Base-by-base conservation (phyloP, 1,140 invertebrate species). In the Eufriesea mexicana region DNA sequence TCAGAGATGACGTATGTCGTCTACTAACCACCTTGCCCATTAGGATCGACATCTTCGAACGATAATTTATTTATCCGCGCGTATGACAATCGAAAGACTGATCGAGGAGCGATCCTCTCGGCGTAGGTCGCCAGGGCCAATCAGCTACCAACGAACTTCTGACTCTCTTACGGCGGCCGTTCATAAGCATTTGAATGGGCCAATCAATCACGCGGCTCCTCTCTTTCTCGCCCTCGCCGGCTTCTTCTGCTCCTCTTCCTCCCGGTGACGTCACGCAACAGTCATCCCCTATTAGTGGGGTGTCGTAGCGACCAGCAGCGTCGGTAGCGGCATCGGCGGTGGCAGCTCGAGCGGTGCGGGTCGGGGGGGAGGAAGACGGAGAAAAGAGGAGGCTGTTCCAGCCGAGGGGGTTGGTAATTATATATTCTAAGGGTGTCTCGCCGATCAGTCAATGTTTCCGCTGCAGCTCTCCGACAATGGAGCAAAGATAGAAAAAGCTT, bases 361-460 rank as follows among this genome's bases (percentile, higher is more conserved):
- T 77, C 83, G 73, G 57, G 45, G 55, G 51, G 51, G 55, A 42
- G 76, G 74, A 77, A 55, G 51, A 67, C 61, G 47, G 72, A 78
- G 84, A 66, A 79, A 71, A 71, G 68, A 80, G 74, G 59, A 79
- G 79, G 62, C 83, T 59, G 61, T 67, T 61, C 77, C 76, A 82
- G 64, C 47, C 80, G 76, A 84, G 79, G 81, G 82, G 84, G 76
- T 86, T 72, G 81, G 89, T 94, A 94, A 94, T 94, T 94, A 94
- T 94, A 94, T 94, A 94, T 94, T 94, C 94, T 86, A 91, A 93
- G 92, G 93, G 93, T 92, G 92, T 93, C 91, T 90, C 90, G 85
- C 90, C 93, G 93, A 94, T 94, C 94, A 94, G 93, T 94, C 94
- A 94, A 94, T 94, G 94, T 93, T 93, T 94, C 94, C 93, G 94